phyloP scores from a whole-genome alignment of 2,113 vertebrate species.

The Microcebus ravelobensis region DNA sequence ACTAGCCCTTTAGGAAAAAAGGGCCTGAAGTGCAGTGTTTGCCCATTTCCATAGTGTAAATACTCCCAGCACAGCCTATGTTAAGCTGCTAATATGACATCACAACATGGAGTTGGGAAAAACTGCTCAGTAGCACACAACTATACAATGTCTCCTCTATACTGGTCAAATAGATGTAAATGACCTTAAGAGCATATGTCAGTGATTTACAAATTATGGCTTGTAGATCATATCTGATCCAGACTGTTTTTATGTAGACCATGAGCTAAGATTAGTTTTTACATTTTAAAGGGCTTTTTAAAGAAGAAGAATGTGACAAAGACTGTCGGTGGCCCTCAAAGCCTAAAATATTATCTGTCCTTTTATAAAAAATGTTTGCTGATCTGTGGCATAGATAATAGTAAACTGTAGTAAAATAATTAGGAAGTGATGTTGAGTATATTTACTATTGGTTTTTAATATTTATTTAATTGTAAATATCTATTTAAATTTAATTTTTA shows the following conservation, averaged over 20 bases:
- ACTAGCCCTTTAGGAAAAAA: neutral
- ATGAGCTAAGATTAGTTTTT: neutral
- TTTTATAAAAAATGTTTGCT: neutral
- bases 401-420: neutral
- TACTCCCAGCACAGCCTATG: neutral
- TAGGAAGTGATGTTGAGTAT: neutral
- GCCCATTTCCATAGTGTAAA: neutral
- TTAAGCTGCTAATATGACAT: neutral
- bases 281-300: neutral
- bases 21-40: neutral
- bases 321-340: neutral
- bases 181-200: neutral
- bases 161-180: neutral
- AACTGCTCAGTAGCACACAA: neutral
- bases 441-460: conserved; percentile 40
- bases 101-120: neutral
- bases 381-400: neutral
- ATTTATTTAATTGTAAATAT: neutral
- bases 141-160: neutral
- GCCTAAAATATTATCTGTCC: neutral
- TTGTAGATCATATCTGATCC: neutral
- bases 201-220: neutral
- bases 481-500: neutral
- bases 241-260: neutral
- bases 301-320: neutral